Conservation (phyloP, 2,797 vertebrate genomes). For the Dromococcyx pavoninus region DNA sequence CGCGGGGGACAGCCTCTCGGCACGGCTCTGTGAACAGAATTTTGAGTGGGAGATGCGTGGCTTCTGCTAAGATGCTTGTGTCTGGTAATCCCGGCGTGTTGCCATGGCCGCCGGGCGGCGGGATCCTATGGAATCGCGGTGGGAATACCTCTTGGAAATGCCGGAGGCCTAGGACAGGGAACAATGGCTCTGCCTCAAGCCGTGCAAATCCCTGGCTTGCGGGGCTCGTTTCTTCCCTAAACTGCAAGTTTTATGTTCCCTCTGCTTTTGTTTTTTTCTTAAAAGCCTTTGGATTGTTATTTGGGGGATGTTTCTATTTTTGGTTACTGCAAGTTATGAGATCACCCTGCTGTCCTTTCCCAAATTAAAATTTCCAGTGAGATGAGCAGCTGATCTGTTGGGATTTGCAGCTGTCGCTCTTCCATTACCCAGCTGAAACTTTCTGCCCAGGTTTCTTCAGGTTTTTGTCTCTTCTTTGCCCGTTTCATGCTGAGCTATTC, state of each 20-base stretch:
- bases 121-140: background rate
- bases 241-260: background rate
- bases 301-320: background rate
- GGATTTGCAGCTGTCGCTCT: background rate
- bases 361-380: background rate
- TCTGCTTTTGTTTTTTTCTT: too few species aligned
- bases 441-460: background rate
- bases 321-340: background rate
- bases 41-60: background rate
- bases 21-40: too few species aligned
- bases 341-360: background rate
- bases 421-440: background rate
- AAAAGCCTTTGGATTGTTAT: background rate
- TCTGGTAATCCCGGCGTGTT: background rate
- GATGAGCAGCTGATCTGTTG: background rate
- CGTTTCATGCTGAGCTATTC: rapidly evolving
- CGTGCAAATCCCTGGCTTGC: background rate
- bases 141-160: background rate
- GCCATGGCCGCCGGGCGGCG: background rate
- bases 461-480: background rate
- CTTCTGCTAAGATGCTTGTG: background rate
- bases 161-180: background rate
- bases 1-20: background rate
- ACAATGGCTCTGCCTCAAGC: background rate
- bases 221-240: too few species aligned